phyloP scores from a whole-genome alignment of 2,888 invertebrate genomes.

The Aspidapion aeneum region DNA sequence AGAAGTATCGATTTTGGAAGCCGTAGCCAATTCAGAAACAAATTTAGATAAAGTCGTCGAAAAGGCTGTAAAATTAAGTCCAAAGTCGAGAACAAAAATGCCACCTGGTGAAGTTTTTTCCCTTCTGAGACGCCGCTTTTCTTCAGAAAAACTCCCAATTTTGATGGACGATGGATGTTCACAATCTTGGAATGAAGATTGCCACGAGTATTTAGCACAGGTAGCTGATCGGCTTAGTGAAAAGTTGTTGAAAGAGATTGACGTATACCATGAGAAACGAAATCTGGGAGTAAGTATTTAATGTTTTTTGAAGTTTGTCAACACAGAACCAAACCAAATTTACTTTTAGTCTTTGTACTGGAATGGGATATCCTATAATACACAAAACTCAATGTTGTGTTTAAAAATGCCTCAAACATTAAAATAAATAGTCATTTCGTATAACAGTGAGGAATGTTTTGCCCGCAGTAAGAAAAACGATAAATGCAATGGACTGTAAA shows the following conservation, averaged over 20 bases:
- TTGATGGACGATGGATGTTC: slow-evolving; percentile 29
- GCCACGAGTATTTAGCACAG: slow-evolving; percentile 68
- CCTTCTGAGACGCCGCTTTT: slow-evolving; percentile 34
- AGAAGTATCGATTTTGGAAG: no score
- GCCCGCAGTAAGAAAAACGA: no score
- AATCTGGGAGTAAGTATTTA: slow-evolving; percentile 32
- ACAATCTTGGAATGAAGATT: slow-evolving; percentile 58
- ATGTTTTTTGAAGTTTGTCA: no score
- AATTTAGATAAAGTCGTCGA: slow-evolving; percentile 67
- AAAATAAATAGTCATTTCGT: no score
- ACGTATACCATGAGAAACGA: slow-evolving; percentile 54
- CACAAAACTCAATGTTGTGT: no score
- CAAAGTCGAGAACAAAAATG: slow-evolving; percentile 39
- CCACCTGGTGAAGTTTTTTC: slow-evolving; percentile 33
- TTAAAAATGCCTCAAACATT: no score
- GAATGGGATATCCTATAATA: no score
- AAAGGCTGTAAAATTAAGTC: slow-evolving; percentile 63
- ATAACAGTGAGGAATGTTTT: no score
- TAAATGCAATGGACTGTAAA: no score
- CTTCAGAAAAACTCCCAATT: slow-evolving; percentile 38
- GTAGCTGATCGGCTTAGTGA: slow-evolving; percentile 82
- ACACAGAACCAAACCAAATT: no score
- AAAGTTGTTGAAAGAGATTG: slow-evolving; percentile 74
- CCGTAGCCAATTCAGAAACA: slow-evolving; percentile 63
- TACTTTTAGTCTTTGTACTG: no score